A percentile compares a stretch with the other conserved stretches of the same genome.
Conservation (phyloP, 2,888 invertebrate species). For the Stenurella melanura region DNA sequence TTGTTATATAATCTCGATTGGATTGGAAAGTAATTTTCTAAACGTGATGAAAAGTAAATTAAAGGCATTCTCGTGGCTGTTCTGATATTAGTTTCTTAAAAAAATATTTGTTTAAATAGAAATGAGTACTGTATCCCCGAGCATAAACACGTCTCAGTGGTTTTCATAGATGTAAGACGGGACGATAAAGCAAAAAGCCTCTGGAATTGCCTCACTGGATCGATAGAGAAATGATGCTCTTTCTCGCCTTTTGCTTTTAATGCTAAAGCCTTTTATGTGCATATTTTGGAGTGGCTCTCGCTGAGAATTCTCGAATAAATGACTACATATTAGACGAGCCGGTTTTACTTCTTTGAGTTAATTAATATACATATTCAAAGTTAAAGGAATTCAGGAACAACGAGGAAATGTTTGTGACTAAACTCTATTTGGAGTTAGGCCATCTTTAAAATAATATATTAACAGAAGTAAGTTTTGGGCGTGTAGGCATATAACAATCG, state of each 20-base stretch:
- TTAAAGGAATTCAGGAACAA: not conserved
- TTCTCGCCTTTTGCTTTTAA: slow-evolving; percentile 25
- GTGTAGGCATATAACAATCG: too few relatives aligned
- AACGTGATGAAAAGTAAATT: not conserved
- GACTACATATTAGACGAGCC: not conserved
- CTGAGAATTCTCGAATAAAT: slow-evolving; percentile 10
- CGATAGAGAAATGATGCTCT: slow-evolving; percentile 31
- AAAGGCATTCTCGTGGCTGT: not conserved
- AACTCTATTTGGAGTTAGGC: not conserved
- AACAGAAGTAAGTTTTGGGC: too few relatives aligned
- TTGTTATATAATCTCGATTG: too few relatives aligned
- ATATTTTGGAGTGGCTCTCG: slow-evolving; percentile 5
- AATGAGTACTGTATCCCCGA: not conserved
- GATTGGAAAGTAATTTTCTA: not conserved
- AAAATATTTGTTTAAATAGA: not conserved
- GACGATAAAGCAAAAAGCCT: slow-evolving; percentile 21
- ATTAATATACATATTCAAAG: not conserved
- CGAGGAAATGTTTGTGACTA: not conserved
- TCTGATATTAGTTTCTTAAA: not conserved
- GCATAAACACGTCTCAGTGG: slow-evolving; percentile 7
- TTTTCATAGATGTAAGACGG: not conserved
- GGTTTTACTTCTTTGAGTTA: not conserved
- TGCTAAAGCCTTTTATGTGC: not conserved
- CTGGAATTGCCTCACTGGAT: slow-evolving; percentile 9
- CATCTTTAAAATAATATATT: too few relatives aligned